Evolutionary conservation across 2,888 invertebrate genomes (phyloP), one percentile per base, ranked within the genome.

Genomic region (Plebejus argus): DNA sequence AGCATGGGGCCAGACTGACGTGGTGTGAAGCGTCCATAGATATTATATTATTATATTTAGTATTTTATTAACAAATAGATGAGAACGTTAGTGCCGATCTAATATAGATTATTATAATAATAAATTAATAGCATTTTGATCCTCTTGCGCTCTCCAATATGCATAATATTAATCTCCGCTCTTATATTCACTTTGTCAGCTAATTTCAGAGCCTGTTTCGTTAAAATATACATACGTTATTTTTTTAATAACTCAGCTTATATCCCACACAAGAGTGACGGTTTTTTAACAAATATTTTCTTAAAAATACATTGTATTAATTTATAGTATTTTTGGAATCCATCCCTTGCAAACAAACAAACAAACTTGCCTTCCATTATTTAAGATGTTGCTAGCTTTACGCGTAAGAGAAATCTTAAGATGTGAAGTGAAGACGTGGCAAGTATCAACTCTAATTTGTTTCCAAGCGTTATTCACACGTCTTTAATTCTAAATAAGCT

Each of bases 111-210:
- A 66, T 66, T 66, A 28, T 33, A 66, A 66, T 66, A 66, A 66
- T 66, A 66, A 66, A 66, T 15, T 66, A 66, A 66, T 66, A 66
- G 66, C 66, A 33, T 66, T 28, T 66, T 66, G 66, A 66, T 33
- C 66, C 66, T 66, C 66, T 66, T 66, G 18, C 28, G 66, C 18
- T 15, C 15, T 66, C 18, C 66, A 33, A 28, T 66, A 66, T 66
- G 66, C 28, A 66, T 58, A 61, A 6, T 66, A 66, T 66, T 66
- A 66, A 66, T 66, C 66, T 15, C 15, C 15, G 66, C 66, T 66
- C 66, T 66, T 66, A 28, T 33, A 66, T 66, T 66, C 28, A 66
- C 66, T 66, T 33, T 66, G 66, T 33, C 66, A 66, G 28, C 66
- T 33, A 66, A 66, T 66, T 66, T 66, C 28, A 66, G 28, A 15